Evolutionary conservation across 2,113 vertebrate species (phyloP), one percentile per base, ranked within the genome.

Genomic region (Podarcis cretensis): DNA sequence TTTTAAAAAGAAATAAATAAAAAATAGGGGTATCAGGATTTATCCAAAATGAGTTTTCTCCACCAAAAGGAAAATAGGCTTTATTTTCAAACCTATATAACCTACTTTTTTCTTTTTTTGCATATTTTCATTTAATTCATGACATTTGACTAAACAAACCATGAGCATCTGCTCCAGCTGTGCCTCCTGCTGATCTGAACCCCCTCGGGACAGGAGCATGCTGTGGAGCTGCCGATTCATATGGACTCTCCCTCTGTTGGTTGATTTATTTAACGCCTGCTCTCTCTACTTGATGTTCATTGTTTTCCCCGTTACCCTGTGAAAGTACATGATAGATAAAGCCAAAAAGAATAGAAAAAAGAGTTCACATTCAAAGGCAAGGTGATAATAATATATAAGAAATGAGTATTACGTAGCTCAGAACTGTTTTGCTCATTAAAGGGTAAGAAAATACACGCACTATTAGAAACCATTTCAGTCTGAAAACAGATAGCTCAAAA

Each of bases 301-400:
- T 8, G 5, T 10, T 66, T 79, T 79, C 30, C 63, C 6, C 30
- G 7, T 79, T 40, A 79, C n/a, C 32, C 65, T 87, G 40, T 20
- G 40, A 87, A 80, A 69, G 10, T 43, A 35, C 63, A 71, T 65
- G 57, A 43, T 65, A 75, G 59, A 71, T 1, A 0, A 16, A 66
- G 73, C 2, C 48, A 54, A 54, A 54, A 54, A 54, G 48, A 54
- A 12, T 54, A 20, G 59, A 20, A 66, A 73, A 90, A 90, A 94
- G 75, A 76, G 48, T 85, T 89, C 83, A 37, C 90, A 90, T 89
- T 89, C 90, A 95, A 93, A 94, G 86, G 93, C 27, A 80, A 20
- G 75, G 77, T 40, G 84, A 23, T 83, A 92, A 83, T 90, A 57
- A 30, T 27, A 37, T 35, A 57, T 40, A 40, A 77, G 57, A 30